These are phyloP conservation scores for Eugnorisma glareosa DNA, from an alignment of 2,888 invertebrate genomes.

Conservation along the genomic window DNA sequence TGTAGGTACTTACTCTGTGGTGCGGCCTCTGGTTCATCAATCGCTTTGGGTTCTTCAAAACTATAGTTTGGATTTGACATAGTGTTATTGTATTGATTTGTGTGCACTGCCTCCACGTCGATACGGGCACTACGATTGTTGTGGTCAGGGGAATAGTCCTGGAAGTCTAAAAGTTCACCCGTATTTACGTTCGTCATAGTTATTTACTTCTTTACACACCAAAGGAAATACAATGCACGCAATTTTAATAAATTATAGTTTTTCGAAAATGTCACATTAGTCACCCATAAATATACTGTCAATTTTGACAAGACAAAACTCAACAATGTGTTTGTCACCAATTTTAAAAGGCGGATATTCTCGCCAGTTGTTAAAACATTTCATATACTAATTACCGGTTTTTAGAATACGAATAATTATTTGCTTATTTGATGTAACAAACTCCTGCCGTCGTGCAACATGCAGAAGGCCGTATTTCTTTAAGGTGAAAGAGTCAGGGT, in stretches of 20 bases:
- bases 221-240: slow-evolving; percentile 20
- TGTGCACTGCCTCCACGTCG: slow-evolving; percentile 91
- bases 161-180: slow-evolving; percentile 93
- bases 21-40: slow-evolving; percentile 77
- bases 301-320: slow-evolving; percentile 39
- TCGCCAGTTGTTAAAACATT: not conserved
- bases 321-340: slow-evolving; percentile 1
- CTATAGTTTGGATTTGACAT: slow-evolving; percentile 84
- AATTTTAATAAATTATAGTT: slow-evolving; percentile 4
- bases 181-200: slow-evolving; percentile 87
- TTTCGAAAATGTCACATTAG: slow-evolving; percentile 25
- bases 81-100: slow-evolving; percentile 85
- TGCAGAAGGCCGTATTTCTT: not conserved
- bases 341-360: not conserved
- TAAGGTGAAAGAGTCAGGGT: too few species aligned
- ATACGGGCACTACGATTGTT: slow-evolving; percentile 92
- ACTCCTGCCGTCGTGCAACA: not conserved
- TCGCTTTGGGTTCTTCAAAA: slow-evolving; percentile 81
- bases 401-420: too few species aligned
- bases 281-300: slow-evolving; percentile 9
- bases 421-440: not conserved
- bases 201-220: slow-evolving; percentile 51
- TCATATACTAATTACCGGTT: not conserved
- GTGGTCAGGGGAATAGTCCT: slow-evolving; percentile 92
- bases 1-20: slow-evolving; percentile 76